Base-by-base conservation (phyloP, 2,113 vertebrate species). In the Micronycteris hirsuta region DNA sequence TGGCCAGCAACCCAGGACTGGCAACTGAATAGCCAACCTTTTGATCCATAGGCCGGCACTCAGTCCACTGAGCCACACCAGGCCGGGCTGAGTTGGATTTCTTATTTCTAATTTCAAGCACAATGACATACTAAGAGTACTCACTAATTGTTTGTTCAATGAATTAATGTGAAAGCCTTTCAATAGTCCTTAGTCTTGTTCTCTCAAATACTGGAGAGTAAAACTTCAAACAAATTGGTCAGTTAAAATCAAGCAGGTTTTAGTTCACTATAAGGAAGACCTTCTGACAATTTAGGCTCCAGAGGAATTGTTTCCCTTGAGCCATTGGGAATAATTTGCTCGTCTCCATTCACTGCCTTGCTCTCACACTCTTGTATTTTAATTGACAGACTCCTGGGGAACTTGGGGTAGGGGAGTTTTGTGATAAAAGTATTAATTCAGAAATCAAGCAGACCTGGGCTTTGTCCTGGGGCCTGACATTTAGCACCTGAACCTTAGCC, bases 121-220 rank as follows among this genome's bases (percentile, higher is more conserved):
- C 68, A 63, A 5, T 95, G 54, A 5, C n/a, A 80, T 85, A 56
- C 28, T 24, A 20, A 61, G 19, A 49, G 24, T 80, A 80, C 63
- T 86, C 17, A 45, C 33, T 73, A 56, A 36, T 89, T 36, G 73
- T 82, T 73, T 58, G 33, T 73, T 89, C 65, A 80, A 58, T 67
- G 31, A 68, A 61, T 89, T 90, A 76, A 93, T 47, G 26, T 93
- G 70, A 84, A 73, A 91, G n/a, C n/a, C n/a, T n/a, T n/a, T n/a
- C n/a, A n/a, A n/a, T 83, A 91, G 26, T 65, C 61, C 54, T 95
- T 58, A 41, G 65, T 78, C 33, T 83, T 90, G 49, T 78, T 91
- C 54, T 73, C 15, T 71, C 12, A 76, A 38, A 41, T 87, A 43
- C 3, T n/a, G 67, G 67, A 67, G 68, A 91, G 10, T 94, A 38